These are phyloP conservation scores for Microctonus brassicae DNA, from an alignment of 2,888 invertebrate genomes.

Conservation along the genomic window DNA sequence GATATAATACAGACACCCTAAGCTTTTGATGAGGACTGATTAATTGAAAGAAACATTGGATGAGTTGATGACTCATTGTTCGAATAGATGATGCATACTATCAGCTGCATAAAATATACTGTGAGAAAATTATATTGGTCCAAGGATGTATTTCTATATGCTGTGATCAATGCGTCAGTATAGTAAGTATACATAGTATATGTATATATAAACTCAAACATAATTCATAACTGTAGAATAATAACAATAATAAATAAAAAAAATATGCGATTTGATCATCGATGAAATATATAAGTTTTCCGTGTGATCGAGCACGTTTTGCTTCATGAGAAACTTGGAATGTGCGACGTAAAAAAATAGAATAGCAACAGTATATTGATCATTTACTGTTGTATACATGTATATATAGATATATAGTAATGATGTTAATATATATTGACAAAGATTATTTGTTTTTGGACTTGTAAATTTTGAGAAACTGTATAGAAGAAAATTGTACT, in stretches of 20 bases:
- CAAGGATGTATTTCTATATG: constrained; percentile 8
- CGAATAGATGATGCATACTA: neutral
- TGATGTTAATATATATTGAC: too few relatives aligned
- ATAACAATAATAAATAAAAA: neutral
- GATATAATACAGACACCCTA: constrained; percentile 62
- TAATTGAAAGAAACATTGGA: constrained; percentile 7
- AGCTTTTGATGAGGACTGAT: constrained; percentile 26
- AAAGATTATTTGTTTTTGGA: too few relatives aligned
- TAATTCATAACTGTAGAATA: neutral
- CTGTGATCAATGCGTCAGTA: too few relatives aligned
- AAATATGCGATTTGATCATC: neutral
- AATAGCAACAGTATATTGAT: neutral
- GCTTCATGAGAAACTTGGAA: constrained; percentile 14
- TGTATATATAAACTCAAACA: too few relatives aligned
- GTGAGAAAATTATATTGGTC: constrained; percentile 19
- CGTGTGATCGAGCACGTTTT: constrained; percentile 3
- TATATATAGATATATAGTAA: too few relatives aligned
- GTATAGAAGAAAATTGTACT: too few relatives aligned
- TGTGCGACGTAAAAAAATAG: neutral
- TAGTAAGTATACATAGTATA: too few relatives aligned
- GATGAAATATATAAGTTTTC: neutral
- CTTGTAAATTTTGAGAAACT: too few relatives aligned
- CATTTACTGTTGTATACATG: too few relatives aligned
- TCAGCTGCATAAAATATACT: constrained; percentile 1
- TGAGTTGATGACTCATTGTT: constrained; percentile 20